Evolutionary conservation across 1,140 invertebrate genomes (phyloP), one percentile per base, ranked within the genome.

Genomic region (Apis laboriosa): DNA sequence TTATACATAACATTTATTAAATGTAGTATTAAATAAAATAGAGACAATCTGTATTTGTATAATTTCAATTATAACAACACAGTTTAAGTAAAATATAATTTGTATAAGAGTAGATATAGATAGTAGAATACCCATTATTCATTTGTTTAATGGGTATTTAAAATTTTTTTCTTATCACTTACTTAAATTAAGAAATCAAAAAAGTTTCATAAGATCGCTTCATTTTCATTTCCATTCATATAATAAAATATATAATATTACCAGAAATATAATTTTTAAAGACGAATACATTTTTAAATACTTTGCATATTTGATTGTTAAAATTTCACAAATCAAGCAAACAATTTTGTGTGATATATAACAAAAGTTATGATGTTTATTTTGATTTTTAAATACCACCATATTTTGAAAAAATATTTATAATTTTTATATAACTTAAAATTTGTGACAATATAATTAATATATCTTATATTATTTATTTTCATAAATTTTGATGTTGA

Each of bases 11-110:
- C 82, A 34, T 85, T 89, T 79, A 90, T 84, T 87, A 90, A 90
- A 83, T 79, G 80, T 86, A 77, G 74, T 73, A 77, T 90, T 90
- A 89, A 90, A 89, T 88, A 91, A 92, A 92, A 92, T 91, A 91
- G 84, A 90, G 88, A 86, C 77, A 89, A 73, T 91, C 75, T 88
- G 80, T 88, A 88, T 87, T 90, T 88, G 76, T 83, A 88, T 86
- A 86, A 84, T 89, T 86, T 90, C 85, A 91, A 86, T 89, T 73
- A 84, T 82, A 91, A 90, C 85, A 90, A 90, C 85, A 71, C 84
- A 89, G 86, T 88, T 74, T 82, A 88, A 88, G 82, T 81, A 82
- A 88, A 89, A 90, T 89, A 88, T 90, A 88, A 80, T 87, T 77
- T 84, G 72, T 89, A 86, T 84, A 86, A 77, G 73, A 84, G 80